Conservation (phyloP, 2,113 vertebrate species). For the Gallinago media region DNA sequence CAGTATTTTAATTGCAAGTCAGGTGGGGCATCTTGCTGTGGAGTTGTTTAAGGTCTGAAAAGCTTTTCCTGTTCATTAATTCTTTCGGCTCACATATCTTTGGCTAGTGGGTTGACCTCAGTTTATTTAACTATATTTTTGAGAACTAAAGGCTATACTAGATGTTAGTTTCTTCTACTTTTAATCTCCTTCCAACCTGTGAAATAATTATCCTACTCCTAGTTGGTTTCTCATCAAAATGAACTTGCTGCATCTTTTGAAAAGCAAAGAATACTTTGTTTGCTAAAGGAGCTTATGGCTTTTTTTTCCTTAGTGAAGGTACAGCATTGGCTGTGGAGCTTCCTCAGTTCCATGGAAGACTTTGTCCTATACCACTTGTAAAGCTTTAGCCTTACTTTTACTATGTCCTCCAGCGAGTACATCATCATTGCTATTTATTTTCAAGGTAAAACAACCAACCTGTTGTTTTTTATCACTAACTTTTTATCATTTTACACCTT, state of each 20-base stretch:
- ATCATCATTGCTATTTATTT: neutral
- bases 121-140: neutral
- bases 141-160: neutral
- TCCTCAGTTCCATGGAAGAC: neutral
- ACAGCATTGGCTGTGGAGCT: neutral
- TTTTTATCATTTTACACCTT: neutral
- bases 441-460: neutral
- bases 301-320: neutral
- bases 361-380: neutral
- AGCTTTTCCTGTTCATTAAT: neutral
- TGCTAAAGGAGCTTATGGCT: neutral
- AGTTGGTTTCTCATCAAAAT: neutral
- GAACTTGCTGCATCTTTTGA: neutral
- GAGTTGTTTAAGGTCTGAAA: neutral
- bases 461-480: neutral
- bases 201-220: neutral
- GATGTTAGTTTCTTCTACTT: neutral
- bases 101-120: neutral
- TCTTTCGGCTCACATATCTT: neutral
- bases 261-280: neutral
- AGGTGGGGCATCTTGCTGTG: neutral
- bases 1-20: neutral
- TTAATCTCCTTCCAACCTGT: neutral
- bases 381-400: neutral
- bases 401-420: neutral